A percentile compares a stretch with the other conserved stretches of the same genome.
phyloP scores from a whole-genome alignment of 2,888 invertebrate genomes.

The Therioaphis trifolii region DNA sequence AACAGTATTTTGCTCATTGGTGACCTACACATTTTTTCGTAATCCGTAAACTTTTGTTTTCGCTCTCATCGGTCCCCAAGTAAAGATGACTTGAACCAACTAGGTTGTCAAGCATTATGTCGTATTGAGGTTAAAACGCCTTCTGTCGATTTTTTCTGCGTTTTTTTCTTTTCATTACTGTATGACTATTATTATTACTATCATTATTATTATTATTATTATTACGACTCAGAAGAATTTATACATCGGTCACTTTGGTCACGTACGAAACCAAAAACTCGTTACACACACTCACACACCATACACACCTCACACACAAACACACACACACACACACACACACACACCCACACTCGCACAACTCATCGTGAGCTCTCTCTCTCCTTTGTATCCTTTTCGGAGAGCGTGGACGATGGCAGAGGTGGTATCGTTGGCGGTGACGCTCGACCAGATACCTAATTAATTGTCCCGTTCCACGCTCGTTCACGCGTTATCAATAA shows the following conservation, averaged over 20 bases:
- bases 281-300: conserved; percentile 32
- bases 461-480: conserved; percentile 26
- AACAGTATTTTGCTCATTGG: no score
- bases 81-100: neutral
- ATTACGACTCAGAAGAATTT: conserved; percentile 44
- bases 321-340: neutral
- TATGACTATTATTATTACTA: conserved; percentile 11
- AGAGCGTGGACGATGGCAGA: conserved; percentile 7
- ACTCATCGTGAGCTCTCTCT: conserved; percentile 37
- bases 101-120: neutral
- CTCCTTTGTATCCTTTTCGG: conserved; percentile 50
- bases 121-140: conserved; percentile 55
- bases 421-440: neutral
- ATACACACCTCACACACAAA: neutral
- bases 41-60: conserved; percentile 21
- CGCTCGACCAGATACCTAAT: conserved; percentile 3
- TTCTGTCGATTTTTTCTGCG: conserved; percentile 21
- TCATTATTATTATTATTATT: conserved; percentile 46
- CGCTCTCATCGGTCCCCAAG: neutral
- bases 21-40: neutral
- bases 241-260: conserved; percentile 46
- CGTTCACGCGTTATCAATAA: neutral
- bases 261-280: conserved; percentile 60
- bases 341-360: neutral
- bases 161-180: conserved; percentile 43